Conservation (phyloP, 2,113 vertebrate species). For the Protomyctophum bolini region DNA sequence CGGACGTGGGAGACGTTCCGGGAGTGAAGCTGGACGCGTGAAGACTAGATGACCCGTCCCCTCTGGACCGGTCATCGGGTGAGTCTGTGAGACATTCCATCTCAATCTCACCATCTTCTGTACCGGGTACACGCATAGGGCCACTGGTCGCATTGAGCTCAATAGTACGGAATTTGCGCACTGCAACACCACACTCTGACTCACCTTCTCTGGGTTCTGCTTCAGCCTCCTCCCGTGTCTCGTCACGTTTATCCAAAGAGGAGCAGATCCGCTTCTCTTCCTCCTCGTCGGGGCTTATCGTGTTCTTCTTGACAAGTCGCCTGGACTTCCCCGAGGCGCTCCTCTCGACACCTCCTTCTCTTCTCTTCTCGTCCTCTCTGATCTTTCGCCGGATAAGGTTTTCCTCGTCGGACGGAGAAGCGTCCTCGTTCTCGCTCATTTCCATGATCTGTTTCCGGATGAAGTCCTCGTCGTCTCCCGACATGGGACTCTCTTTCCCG, state of each 20-base stretch:
- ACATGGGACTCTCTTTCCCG: constrained; percentile 88
- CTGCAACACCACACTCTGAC: constrained; percentile 57
- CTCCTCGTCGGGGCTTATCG: constrained; percentile 87
- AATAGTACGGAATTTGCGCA: constrained; percentile 78
- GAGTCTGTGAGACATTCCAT: constrained; percentile 96
- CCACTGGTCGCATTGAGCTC: constrained; percentile 87
- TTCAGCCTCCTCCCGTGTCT: constrained; percentile 80
- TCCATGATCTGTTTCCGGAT: constrained; percentile 94
- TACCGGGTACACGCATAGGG: constrained; percentile 72
- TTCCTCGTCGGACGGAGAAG: constrained; percentile 91
- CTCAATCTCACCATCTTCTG: constrained; percentile 87
- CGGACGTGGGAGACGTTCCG: constrained; percentile 95
- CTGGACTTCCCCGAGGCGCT: constrained; percentile 78
- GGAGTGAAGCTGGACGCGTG: constrained; percentile 98
- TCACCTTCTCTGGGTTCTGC: constrained; percentile 72
- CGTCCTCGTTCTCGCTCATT: constrained; percentile 97
- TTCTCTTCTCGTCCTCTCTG: constrained; percentile 80
- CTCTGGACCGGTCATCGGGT: constrained; percentile 94
- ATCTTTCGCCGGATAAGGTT: constrained; percentile 80
- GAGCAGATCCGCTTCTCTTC: constrained; percentile 74
- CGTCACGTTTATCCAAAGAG: constrained; percentile 83
- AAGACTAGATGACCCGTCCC: constrained; percentile 95
- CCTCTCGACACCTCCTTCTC: constrained; percentile 80
- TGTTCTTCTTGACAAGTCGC: constrained; percentile 84
- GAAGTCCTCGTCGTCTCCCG: constrained; percentile 92